phyloP scores from a whole-genome alignment of 2,797 vertebrate species.

The Melanogrammus aeglefinus region DNA sequence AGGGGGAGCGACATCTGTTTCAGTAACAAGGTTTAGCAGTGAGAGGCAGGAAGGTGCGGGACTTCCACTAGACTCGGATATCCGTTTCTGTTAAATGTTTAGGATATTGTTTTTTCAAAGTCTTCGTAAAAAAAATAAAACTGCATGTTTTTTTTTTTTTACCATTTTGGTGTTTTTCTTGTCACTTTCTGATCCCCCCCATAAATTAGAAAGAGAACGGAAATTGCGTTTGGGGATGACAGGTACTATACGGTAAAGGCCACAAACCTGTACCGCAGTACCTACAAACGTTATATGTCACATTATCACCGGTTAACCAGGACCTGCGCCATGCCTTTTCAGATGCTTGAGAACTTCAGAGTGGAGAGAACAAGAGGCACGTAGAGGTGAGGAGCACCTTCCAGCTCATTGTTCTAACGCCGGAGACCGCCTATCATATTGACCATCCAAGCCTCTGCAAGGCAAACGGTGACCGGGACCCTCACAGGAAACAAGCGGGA shows the following conservation, averaged over 20 bases:
- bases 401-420: conserved; percentile 86
- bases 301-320: background rate
- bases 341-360: conserved; percentile 94
- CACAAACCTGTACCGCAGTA: background rate
- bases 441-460: conserved; percentile 77
- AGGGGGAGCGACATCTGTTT: too few relatives aligned
- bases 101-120: too few relatives aligned
- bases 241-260: too few relatives aligned
- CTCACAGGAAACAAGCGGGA: conserved; percentile 15
- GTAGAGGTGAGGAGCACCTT: conserved; percentile 82
- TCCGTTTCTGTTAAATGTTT: too few relatives aligned
- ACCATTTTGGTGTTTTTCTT: too few relatives aligned
- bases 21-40: too few relatives aligned
- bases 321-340: conserved; percentile 20
- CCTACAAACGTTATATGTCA: background rate
- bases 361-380: conserved; percentile 82
- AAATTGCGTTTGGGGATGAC: background rate
- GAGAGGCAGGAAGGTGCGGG: too few relatives aligned
- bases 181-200: too few relatives aligned
- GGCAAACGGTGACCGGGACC: conserved; percentile 37
- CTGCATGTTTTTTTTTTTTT: too few relatives aligned
- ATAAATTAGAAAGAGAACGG: background rate
- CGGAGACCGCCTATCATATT: conserved; percentile 85
- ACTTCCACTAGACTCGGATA: too few relatives aligned
- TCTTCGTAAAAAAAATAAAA: too few relatives aligned